Base-by-base conservation (phyloP, 2,888 invertebrate genomes). In the Tenthredo distinguenda region DNA sequence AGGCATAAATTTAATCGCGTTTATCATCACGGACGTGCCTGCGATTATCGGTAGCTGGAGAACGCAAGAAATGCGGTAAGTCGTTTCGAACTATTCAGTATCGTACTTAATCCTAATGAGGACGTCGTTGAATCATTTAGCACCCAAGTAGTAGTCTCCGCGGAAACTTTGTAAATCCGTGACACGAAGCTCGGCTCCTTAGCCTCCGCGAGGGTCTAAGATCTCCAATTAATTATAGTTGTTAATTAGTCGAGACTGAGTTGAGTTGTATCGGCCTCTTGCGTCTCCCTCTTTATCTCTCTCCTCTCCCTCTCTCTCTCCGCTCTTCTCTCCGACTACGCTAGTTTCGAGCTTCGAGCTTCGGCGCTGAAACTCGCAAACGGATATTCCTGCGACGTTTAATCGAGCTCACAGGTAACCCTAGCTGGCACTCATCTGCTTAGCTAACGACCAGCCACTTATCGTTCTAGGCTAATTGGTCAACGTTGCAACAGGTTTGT, bases 181-280 rank as follows among this genome's bases (percentile, higher is more conserved):
- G 65, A 77, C 77, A 85, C 50, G 77, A 62, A 31, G 68, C 68
- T 83, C 62, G 82, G 86, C 77, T 86, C 71, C 85, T 86, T 62
- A 85, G 79, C 76, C 55, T 81, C 85, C 74, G 34, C 86, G 81
- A 83, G 86, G 82, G 85, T 87, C 86, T 74, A 86, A 87, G 87
- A 87, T 88, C 88, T 86, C 85, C 87, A 87, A 89, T 89, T 89
- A 88, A 88, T 88, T 88, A 87, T 87, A 86, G 87, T 87, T 88
- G 88, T 88, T 88, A 89, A 89, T 89, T 88, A 88, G 86, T 86
- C 86, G 86, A 87, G 85, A 86, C 87, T 86, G 86, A 89, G 88
- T 88, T 88, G 86, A 88, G 87, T 88, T 87, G 87, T 87, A 87
- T 88, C 87, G 85, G 84, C 85, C 65, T 50, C 10, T 15, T 37